Percentiles rank a stretch among this genome's conserved stretches.
These are phyloP conservation scores for Psittacula cyanocephala DNA, from an alignment of 2,113 vertebrate species.

Conservation along the genomic window DNA sequence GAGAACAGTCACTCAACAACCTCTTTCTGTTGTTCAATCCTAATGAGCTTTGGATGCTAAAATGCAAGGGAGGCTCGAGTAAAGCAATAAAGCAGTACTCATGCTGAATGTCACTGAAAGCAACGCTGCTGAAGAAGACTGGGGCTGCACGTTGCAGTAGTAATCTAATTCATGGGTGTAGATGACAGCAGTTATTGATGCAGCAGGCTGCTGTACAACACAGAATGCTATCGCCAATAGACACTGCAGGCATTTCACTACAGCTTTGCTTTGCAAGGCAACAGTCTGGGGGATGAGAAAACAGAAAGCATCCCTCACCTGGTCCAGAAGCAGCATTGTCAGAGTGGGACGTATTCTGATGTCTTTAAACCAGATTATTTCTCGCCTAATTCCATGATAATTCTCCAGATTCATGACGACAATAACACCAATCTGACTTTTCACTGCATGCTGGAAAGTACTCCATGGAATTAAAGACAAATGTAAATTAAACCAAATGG, in stretches of 20 bases:
- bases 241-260: background rate
- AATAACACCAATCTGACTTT: background rate
- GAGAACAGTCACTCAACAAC: background rate
- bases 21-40: background rate
- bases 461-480: background rate
- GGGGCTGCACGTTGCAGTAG: background rate
- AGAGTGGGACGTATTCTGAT: background rate
- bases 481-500: background rate
- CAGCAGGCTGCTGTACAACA: background rate
- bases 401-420: background rate
- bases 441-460: background rate
- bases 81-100: background rate
- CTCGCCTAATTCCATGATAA: background rate
- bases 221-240: background rate
- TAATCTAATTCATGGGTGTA: background rate
- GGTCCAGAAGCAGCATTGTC: background rate
- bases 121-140: background rate
- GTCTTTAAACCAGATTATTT: background rate
- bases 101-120: background rate
- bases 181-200: background rate
- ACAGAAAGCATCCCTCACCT: background rate
- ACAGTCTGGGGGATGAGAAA: background rate
- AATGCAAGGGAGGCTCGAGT: background rate
- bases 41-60: background rate
- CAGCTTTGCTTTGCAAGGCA: background rate